phyloP scores from a whole-genome alignment of 2,888 invertebrate genomes.

The Yponomeuta plumbellus region DNA sequence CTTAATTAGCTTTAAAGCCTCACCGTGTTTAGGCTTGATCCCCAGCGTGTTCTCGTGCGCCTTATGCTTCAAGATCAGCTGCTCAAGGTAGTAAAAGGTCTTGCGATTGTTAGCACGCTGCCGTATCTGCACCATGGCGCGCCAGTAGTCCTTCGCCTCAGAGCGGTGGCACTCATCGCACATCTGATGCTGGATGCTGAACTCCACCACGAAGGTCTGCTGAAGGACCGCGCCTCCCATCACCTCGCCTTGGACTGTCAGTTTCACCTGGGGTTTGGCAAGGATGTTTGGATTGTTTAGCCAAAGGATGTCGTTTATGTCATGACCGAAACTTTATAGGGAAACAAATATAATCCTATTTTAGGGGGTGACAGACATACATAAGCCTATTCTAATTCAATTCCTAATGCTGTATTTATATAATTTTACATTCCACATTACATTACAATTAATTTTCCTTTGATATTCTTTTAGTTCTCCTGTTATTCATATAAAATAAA shows the following conservation, averaged over 20 bases:
- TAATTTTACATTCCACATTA: no score
- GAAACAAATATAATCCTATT: no score
- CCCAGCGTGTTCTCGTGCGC: constrained; percentile 93
- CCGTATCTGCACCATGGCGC: constrained; percentile 91
- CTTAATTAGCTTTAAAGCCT: constrained; percentile 18
- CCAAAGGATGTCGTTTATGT: no score
- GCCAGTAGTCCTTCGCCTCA: constrained; percentile 98
- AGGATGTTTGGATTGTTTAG: no score
- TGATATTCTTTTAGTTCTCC: no score
- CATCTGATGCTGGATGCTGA: constrained; percentile 93
- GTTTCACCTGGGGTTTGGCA: constrained; percentile 79
- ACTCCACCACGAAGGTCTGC: constrained; percentile 97
- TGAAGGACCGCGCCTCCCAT: constrained; percentile 93
- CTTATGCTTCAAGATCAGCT: constrained; percentile 95
- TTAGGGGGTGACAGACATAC: no score
- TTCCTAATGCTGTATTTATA: no score
- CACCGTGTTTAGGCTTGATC: constrained; percentile 90
- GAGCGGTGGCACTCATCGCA: constrained; percentile 97
- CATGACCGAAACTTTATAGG: no score
- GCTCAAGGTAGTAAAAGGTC: constrained; percentile 98
- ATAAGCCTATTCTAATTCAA: no score
- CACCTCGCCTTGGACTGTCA: constrained; percentile 97
- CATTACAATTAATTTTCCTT: no score
- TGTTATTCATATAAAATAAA: no score
- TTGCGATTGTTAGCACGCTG: constrained; percentile 95